Conservation (phyloP, 2,888 invertebrate genomes). For the Oxystoma pomonae region DNA sequence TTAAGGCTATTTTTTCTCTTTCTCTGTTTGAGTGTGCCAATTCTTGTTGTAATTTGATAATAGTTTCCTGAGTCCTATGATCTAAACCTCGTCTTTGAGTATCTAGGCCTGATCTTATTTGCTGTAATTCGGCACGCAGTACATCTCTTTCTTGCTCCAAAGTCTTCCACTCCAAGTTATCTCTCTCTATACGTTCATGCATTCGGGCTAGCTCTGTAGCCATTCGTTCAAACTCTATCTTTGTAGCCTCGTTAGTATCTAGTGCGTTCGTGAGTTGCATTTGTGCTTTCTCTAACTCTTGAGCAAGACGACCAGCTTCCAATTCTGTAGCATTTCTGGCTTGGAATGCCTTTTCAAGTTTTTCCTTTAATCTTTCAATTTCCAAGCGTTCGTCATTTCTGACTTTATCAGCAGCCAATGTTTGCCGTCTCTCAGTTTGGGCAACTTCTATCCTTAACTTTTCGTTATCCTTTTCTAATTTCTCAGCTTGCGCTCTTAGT, state of each 20-base stretch:
- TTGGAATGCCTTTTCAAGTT: constrained; percentile 79
- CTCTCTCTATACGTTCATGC: constrained; percentile 74
- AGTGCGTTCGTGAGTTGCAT: constrained; percentile 78
- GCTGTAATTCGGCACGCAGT: constrained; percentile 64
- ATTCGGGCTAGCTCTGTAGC: constrained; percentile 75
- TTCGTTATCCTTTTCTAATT: constrained; percentile 72
- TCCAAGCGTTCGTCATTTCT: constrained; percentile 69
- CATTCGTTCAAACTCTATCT: constrained; percentile 82
- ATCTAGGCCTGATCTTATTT: constrained; percentile 59
- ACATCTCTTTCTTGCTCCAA: constrained; percentile 72
- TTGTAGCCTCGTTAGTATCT: constrained; percentile 76
- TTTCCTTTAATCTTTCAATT: constrained; percentile 79
- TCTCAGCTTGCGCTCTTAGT: constrained; percentile 67
- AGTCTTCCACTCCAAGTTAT: constrained; percentile 64
- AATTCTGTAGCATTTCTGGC: constrained; percentile 79
- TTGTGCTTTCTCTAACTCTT: constrained; percentile 83
- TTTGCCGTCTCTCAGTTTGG: constrained; percentile 59
- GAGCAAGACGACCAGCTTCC: constrained; percentile 78
- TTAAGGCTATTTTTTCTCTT: constrained; percentile 72
- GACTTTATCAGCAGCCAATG: constrained; percentile 59
- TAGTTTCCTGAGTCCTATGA: constrained; percentile 67
- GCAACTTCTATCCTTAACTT: constrained; percentile 67
- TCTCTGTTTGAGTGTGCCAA: constrained; percentile 67
- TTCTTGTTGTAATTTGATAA: constrained; percentile 70
- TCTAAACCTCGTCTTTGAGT: constrained; percentile 63